Percentiles rank a stretch among this genome's conserved stretches.
Evolutionary conservation across 2,113 vertebrate species (phyloP).

Genomic region (Grammomys surdaster): DNA sequence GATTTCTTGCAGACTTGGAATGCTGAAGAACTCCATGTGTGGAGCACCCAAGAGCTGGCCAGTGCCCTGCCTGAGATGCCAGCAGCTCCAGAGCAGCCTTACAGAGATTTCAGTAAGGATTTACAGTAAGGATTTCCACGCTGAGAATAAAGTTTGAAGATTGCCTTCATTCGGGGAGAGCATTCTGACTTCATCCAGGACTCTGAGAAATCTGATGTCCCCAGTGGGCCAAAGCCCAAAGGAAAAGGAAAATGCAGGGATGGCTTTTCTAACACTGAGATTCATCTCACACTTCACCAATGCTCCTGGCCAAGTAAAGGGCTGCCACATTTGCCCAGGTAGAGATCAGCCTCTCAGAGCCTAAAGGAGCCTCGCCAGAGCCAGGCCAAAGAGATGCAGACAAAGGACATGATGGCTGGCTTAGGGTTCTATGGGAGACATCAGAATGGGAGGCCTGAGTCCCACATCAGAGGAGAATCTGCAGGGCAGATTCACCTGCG

Average conservation of each 20-base stretch:
- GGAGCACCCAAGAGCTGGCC: slow-evolving; percentile 93
- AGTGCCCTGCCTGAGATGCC: slow-evolving; percentile 92
- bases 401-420: slow-evolving; percentile 92
- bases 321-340: slow-evolving; percentile 90
- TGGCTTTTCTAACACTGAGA: not conserved
- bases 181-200: slow-evolving; percentile 93
- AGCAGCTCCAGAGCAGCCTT: slow-evolving; percentile 91
- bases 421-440: slow-evolving; percentile 77
- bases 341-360: slow-evolving; percentile 91
- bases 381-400: slow-evolving; percentile 93
- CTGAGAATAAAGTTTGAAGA: slow-evolving; percentile 90
- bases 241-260: slow-evolving; percentile 87
- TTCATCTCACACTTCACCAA: slow-evolving; percentile 92
- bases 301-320: slow-evolving; percentile 93
- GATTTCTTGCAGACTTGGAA: slow-evolving; percentile 76
- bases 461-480: not conserved
- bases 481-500: not conserved
- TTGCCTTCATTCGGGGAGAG: slow-evolving; percentile 91
- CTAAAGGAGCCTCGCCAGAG: slow-evolving; percentile 94
- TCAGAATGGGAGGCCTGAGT: not conserved
- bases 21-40: slow-evolving; percentile 93
- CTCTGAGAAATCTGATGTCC: slow-evolving; percentile 87
- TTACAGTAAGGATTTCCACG: slow-evolving; percentile 92
- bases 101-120: slow-evolving; percentile 89
- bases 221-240: slow-evolving; percentile 90